A percentile compares a stretch with the other conserved stretches of the same genome.
Conservation (phyloP, 2,113 vertebrate species). For the Elephas maximus region DNA sequence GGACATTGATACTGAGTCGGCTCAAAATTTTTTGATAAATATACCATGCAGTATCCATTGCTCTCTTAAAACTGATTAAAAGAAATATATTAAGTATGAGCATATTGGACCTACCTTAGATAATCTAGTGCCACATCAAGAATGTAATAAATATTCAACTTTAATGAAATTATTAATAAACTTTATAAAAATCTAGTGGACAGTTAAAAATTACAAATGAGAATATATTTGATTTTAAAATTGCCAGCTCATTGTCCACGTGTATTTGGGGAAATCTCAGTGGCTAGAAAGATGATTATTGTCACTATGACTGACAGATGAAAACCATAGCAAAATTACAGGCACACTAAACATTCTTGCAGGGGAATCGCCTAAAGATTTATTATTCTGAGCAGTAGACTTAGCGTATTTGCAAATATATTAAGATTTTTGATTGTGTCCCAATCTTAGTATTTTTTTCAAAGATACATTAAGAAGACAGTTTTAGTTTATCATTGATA, state of each 20-base stretch:
- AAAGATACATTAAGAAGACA: constrained; percentile 26
- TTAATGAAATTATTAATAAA: constrained; percentile 25
- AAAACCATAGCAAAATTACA: not conserved
- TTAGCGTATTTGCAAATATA: not conserved
- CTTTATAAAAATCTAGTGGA: not conserved
- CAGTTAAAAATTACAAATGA: not conserved
- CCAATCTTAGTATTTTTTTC: constrained; percentile 48
- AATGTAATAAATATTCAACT: constrained; percentile 5
- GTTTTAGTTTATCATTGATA: not conserved
- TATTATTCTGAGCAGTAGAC: not conserved
- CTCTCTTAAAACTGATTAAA: constrained; percentile 7
- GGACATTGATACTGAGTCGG: not conserved
- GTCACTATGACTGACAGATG: not conserved
- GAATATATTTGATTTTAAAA: not conserved
- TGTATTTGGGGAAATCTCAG: not conserved
- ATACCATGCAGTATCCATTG: not conserved
- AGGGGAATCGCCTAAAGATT: not conserved
- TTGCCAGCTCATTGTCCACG: not conserved
- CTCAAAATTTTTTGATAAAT: not conserved
- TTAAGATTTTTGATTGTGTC: constrained; percentile 27
- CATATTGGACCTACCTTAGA: not conserved
- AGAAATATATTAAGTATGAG: not conserved
- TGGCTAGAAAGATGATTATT: not conserved
- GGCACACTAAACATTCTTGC: not conserved
- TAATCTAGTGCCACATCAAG: not conserved